Base-by-base conservation (phyloP, 35 echinoderm and acorn worm genomes). In the Ptychodera flava region DNA sequence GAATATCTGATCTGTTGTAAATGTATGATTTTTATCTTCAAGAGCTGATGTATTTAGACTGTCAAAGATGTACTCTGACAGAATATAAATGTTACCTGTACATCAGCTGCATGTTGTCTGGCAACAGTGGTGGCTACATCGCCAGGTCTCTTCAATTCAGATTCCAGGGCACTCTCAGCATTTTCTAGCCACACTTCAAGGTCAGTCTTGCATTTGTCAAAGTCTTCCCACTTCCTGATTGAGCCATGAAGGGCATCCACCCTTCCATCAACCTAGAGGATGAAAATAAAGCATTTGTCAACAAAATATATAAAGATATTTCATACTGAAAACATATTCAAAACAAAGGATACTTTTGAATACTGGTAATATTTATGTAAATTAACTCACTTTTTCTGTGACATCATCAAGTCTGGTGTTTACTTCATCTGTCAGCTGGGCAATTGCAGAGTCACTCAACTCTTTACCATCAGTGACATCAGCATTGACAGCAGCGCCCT, bases 131-230 rank as follows among this genome's bases (percentile, higher is more conserved):
- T 36, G 0, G 84, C 76, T 34, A 88, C 37, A 31, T 89, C 33
- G 28, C 86, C 91, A 30, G 91, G 87, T 29, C 85, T 78, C 35
- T 85, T 80, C 85, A 84, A 77, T 85, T 92, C 91, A 35, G 84
- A 80, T 31, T 36, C 87, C 34, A 89, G 16, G 31, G 30, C 77
- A 15, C 2, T 78, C 82, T 31, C 83, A 37, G 85, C 76, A 76
- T 94, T 64, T 33, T 94, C 81, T 12, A 90, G 37, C 85, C 89
- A 88, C 28, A 80, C 34, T 52, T n/a, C 38, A 85, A 94, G 29
- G 35, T 85, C 88, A 22, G 76, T 28, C 32, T 90, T 88, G 29
- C 30, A 28, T 15, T 88, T 78, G 35, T 90, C 89, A 32, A 91
- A 77, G 1, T 88, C 76, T 36, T 86, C 84, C 88, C 89, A 84